Percentiles rank a stretch among this genome's conserved stretches.
Conservation (phyloP, 1,140 invertebrate species). For the Linepithema humile region DNA sequence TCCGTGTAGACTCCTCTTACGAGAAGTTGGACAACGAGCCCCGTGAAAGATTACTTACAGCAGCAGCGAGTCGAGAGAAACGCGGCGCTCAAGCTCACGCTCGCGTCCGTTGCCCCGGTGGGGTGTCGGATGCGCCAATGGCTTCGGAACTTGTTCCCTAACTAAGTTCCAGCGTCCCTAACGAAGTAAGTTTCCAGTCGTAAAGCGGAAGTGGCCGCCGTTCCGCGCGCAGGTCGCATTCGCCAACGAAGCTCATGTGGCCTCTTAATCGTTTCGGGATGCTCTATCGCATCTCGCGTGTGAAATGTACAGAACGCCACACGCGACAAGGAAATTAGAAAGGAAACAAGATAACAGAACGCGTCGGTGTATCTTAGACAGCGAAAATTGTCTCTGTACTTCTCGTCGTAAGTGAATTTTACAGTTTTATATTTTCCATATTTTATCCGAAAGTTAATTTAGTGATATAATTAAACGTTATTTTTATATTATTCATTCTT, state of each 20-base stretch:
- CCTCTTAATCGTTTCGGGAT: conserved; percentile 63
- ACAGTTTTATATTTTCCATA: background rate
- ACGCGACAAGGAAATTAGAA: background rate
- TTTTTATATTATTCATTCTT: background rate
- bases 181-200: conserved; percentile 76
- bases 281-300: conserved; percentile 33
- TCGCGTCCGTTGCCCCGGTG: conserved; percentile 10
- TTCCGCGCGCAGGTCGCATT: background rate
- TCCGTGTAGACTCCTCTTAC: conserved; percentile 43
- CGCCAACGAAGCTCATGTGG: conserved; percentile 32
- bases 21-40: conserved; percentile 45
- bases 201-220: conserved; percentile 63
- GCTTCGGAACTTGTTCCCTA: conserved; percentile 63
- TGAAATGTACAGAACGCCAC: conserved; percentile 18
- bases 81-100: background rate
- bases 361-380: conserved; percentile 12
- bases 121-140: conserved; percentile 62
- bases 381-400: conserved; percentile 11
- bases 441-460: background rate
- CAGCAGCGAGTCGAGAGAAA: background rate
- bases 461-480: too few species aligned
- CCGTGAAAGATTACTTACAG: conserved; percentile 61
- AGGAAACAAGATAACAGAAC: conserved; percentile 27
- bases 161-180: conserved; percentile 67
- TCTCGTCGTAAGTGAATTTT: background rate